Conservation (phyloP, 1,140 invertebrate genomes). For the Drosophila ficusphila region DNA sequence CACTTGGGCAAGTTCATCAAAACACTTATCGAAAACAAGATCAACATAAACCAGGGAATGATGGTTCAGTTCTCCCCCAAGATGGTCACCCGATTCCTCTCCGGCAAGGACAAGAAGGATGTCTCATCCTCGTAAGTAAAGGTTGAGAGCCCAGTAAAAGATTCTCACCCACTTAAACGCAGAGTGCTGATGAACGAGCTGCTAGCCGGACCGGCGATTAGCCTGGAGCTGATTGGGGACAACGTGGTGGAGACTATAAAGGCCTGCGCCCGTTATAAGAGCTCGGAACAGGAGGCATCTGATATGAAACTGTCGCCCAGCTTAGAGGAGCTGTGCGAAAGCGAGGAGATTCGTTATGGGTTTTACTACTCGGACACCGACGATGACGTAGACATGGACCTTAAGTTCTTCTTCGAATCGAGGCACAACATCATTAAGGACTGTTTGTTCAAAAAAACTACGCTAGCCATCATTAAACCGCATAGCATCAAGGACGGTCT, state of each 20-base stretch:
- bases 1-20: slow-evolving; percentile 91
- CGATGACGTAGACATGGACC: slow-evolving; percentile 86
- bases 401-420: slow-evolving; percentile 89
- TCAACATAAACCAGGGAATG: slow-evolving; percentile 90
- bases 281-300: slow-evolving; percentile 46
- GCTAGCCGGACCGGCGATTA: slow-evolving; percentile 89
- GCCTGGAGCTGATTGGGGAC: slow-evolving; percentile 90
- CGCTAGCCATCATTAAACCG: slow-evolving; percentile 96
- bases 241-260: slow-evolving; percentile 87
- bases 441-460: slow-evolving; percentile 84
- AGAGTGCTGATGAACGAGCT: slow-evolving; percentile 87
- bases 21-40: slow-evolving; percentile 87
- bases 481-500: slow-evolving; percentile 91
- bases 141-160: background rate
- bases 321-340: slow-evolving; percentile 90
- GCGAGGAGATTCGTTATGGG: slow-evolving; percentile 89
- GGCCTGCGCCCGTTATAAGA: slow-evolving; percentile 50
- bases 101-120: slow-evolving; percentile 86
- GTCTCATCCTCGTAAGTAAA: slow-evolving; percentile 87
- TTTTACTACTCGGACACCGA: slow-evolving; percentile 88
- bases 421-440: slow-evolving; percentile 53
- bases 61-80: slow-evolving; percentile 87
- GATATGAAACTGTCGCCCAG: slow-evolving; percentile 85
- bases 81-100: slow-evolving; percentile 86
- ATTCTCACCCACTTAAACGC: background rate